These are phyloP conservation scores for Drosophila suboccidentalis DNA, from an alignment of 2,888 invertebrate genomes.

Conservation along the genomic window DNA sequence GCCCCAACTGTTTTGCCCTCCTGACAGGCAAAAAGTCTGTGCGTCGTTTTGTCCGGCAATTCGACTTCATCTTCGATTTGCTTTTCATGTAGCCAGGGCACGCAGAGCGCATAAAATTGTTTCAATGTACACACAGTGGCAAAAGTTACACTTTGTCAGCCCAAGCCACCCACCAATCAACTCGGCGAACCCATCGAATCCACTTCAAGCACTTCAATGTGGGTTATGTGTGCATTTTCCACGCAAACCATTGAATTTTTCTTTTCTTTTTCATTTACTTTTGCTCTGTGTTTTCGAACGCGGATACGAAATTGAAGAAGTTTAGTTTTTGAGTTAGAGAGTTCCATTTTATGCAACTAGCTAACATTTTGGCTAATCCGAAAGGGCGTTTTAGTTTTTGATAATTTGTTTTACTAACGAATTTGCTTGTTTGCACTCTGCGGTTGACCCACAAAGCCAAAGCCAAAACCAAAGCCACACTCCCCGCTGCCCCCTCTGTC, in stretches of 20 bases:
- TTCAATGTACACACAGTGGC: slow-evolving; percentile 63
- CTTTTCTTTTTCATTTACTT: neutral
- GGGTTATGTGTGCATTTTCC: slow-evolving; percentile 62
- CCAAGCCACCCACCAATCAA: slow-evolving; percentile 24
- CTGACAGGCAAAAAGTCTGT: slow-evolving; percentile 18
- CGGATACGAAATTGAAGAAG: slow-evolving; percentile 76
- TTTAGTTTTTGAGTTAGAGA: slow-evolving; percentile 48
- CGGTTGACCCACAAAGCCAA: slow-evolving; percentile 40
- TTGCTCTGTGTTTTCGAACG: slow-evolving; percentile 23
- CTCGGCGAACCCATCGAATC: slow-evolving; percentile 10
- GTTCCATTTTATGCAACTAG: slow-evolving; percentile 29
- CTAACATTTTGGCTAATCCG: slow-evolving; percentile 42
- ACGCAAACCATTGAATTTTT: slow-evolving; percentile 43
- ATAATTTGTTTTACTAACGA: slow-evolving; percentile 67
- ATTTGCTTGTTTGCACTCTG: slow-evolving; percentile 65
- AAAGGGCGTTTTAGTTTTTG: slow-evolving; percentile 15
- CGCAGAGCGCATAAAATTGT: slow-evolving; percentile 77
- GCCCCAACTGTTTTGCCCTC: slow-evolving; percentile 31
- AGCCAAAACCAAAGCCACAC: slow-evolving; percentile 12
- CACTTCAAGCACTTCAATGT: slow-evolving; percentile 33
- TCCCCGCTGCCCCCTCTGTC: neutral
- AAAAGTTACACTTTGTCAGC: slow-evolving; percentile 63
- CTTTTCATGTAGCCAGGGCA: slow-evolving; percentile 75
- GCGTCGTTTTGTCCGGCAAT: slow-evolving; percentile 12
- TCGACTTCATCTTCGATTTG: slow-evolving; percentile 76